Base-by-base conservation (phyloP, 2,888 invertebrate genomes). In the Papilio elwesi region DNA sequence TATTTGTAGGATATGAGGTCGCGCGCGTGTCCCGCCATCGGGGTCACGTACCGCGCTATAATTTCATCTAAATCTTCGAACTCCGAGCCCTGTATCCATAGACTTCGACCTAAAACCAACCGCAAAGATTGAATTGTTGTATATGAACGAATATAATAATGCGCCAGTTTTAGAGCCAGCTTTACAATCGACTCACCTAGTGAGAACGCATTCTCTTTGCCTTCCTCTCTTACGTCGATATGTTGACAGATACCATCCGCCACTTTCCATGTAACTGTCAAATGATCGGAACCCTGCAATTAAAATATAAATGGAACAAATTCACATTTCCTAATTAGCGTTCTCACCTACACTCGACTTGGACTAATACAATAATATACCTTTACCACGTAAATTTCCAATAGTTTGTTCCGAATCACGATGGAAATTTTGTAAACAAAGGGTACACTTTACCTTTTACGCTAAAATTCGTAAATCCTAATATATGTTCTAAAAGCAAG, bases 61-160 rank as follows among this genome's bases (percentile, higher is more conserved):
- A 99, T 99, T 96, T 99, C 99, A 89, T 99, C 99, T 49, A 99
- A 93, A 91, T 99, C 99, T 92, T 99, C 99, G 89, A 98, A 99
- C 84, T 99, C 98, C 82, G 99, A 98, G 75, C 95, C 96, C 51
- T 96, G 96, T 80, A 99, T 99, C 96, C 96, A 97, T 12, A 99
- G 94, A 85, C 94, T 95, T 79, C 94, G 92, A 82, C 94, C 94
- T 94, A 80, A 66, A 65, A 55, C 11, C 8, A 72, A 15, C 38
- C 36, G 48, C 65, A 38, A 38, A 1, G 9, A n/a, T n/a, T 36
- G 10, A 38, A 26, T 11, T 7, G 8, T 11, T 51, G 8, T 13
- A 12, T 13, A n/a, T n/a, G n/a, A n/a, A n/a, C 12, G 36, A 36
- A 65, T 8, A n/a, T n/a, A 51, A 65, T 13, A 38, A 36, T n/a